A percentile compares a stretch with the other conserved stretches of the same genome.
Evolutionary conservation across 2,113 vertebrate species (phyloP).

Genomic region (Acrocephalus arundinaceus): DNA sequence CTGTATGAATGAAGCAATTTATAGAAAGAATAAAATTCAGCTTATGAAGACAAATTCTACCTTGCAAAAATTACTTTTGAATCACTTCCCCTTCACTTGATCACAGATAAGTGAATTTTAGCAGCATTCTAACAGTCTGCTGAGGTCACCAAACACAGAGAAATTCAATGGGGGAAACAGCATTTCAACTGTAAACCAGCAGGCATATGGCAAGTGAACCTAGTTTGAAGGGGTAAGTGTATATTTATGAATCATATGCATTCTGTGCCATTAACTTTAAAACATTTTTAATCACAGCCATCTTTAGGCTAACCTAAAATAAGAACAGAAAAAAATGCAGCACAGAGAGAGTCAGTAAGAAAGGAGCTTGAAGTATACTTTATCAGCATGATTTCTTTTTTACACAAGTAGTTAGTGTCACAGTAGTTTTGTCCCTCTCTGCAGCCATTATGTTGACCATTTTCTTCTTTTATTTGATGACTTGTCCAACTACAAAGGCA

Average conservation of each 20-base stretch:
- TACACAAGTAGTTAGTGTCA: neutral
- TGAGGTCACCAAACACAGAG: neutral
- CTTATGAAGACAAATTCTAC: neutral
- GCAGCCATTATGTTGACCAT: neutral
- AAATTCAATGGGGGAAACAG: neutral
- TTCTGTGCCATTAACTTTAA: neutral
- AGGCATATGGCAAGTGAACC: neutral
- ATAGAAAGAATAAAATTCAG: neutral
- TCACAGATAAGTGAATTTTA: neutral
- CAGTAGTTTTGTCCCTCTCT: neutral
- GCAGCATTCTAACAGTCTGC: neutral
- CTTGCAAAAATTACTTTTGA: neutral
- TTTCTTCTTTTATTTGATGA: neutral
- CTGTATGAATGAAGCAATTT: neutral
- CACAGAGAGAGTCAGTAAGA: neutral
- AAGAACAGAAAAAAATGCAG: neutral
- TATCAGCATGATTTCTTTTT: neutral
- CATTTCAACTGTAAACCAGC: neutral
- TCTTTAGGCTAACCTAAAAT: neutral
- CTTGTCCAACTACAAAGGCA: neutral
- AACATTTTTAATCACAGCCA: neutral
- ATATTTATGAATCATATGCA: neutral
- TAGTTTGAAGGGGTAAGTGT: neutral
- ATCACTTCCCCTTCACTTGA: neutral
- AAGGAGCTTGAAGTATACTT: neutral